A percentile compares a stretch with the other conserved stretches of the same genome.
Evolutionary conservation across 2,113 vertebrate species (phyloP).

Genomic region (Nothocercus nigrocapillus): DNA sequence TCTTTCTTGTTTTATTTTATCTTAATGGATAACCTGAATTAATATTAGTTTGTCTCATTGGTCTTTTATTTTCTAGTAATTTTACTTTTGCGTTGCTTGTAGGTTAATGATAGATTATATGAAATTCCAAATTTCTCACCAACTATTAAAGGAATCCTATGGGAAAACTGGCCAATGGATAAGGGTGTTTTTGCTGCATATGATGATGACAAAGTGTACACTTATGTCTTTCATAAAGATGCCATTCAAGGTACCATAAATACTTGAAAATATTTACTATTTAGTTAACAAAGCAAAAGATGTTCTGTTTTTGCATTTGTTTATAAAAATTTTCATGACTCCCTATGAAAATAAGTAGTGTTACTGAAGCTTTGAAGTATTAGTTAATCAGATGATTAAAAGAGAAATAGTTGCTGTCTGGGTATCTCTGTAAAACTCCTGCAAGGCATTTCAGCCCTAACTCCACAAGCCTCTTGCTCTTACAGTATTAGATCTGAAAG

Average conservation of each 20-base stretch:
- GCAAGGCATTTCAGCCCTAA: not conserved
- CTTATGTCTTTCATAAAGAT: slow-evolving; percentile 91
- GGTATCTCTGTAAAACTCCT: not conserved
- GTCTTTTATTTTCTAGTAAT: not conserved
- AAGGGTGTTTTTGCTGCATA: slow-evolving; percentile 92
- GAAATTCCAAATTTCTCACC: slow-evolving; percentile 95
- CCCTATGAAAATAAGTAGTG: not conserved
- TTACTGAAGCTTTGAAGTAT: not conserved
- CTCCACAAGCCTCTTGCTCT: not conserved
- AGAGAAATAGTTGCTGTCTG: not conserved
- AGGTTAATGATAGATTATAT: slow-evolving; percentile 85
- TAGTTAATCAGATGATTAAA: not conserved
- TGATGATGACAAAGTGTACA: slow-evolving; percentile 94
- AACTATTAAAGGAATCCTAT: slow-evolving; percentile 92
- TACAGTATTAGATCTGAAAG: not conserved
- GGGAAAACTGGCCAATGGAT: slow-evolving; percentile 94
- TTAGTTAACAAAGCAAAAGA: not conserved
- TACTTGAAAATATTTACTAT: not conserved
- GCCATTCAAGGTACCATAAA: slow-evolving; percentile 89
- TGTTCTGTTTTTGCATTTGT: not conserved
- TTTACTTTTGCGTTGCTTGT: slow-evolving; percentile 24
- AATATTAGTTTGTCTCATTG: not conserved
- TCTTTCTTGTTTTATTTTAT: not conserved
- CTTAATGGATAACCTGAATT: not conserved
- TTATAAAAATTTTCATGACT: not conserved